Evolutionary conservation across 2,113 vertebrate species (phyloP).

Genomic region (Campylomormyrus tamandua): DNA sequence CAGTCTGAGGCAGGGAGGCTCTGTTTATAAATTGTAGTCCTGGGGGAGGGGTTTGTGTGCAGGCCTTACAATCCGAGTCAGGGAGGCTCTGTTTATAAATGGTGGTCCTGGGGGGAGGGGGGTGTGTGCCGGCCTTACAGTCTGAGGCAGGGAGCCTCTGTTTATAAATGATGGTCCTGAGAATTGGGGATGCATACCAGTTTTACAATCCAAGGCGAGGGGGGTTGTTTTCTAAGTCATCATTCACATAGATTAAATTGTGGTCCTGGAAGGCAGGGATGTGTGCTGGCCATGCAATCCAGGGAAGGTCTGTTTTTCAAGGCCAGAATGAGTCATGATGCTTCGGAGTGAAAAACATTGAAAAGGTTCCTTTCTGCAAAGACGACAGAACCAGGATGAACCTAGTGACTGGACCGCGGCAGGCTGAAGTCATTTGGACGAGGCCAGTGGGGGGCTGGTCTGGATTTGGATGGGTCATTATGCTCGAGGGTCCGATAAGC

Average conservation of each 20-base stretch:
- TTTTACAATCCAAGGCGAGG: not conserved
- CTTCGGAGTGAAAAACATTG: not conserved
- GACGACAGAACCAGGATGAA: not conserved
- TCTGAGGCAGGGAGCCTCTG: not conserved
- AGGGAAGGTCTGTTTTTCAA: not conserved
- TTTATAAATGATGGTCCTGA: not conserved
- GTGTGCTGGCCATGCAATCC: too few relatives aligned
- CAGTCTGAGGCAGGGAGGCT: not conserved
- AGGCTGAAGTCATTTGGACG: not conserved
- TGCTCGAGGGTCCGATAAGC: not conserved
- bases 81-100: not conserved
- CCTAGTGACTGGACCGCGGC: not conserved
- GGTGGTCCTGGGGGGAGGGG: not conserved
- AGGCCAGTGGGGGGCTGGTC: not conserved
- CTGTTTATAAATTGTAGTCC: not conserved
- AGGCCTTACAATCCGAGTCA: too few relatives aligned
- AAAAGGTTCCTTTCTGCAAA: not conserved
- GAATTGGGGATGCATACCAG: not conserved
- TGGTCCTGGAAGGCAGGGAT: not conserved
- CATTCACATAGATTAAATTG: not conserved
- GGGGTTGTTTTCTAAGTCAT: not conserved
- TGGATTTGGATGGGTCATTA: not conserved
- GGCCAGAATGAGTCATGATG: constrained; percentile 9
- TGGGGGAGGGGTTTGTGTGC: too few relatives aligned
- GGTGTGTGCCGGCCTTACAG: not conserved